Evolutionary conservation across 2,888 invertebrate species (phyloP).

Genomic region (Rhagonycha fulva): DNA sequence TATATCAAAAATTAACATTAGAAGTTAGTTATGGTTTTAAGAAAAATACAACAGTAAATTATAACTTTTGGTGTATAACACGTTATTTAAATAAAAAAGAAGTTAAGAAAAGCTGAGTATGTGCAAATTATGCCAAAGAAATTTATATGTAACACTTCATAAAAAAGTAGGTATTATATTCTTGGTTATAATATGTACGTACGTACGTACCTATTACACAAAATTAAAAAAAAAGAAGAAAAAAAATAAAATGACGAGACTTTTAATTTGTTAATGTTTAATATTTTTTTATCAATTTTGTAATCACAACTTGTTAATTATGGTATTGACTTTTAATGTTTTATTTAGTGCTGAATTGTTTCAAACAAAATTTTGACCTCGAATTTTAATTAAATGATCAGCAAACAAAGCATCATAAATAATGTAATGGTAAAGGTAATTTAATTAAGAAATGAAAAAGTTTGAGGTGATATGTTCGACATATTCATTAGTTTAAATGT

Average conservation of each 20-base stretch:
- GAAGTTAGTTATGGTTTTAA: background rate
- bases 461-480: constrained; percentile 37
- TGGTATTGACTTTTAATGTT: constrained; percentile 18
- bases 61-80: background rate
- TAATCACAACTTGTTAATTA: constrained; percentile 9
- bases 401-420: constrained; percentile 29
- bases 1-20: background rate
- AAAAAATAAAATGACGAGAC: background rate
- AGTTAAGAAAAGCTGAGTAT: background rate
- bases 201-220: background rate
- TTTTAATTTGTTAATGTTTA: background rate
- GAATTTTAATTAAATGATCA: constrained; percentile 31
- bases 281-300: background rate
- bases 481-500: constrained; percentile 39
- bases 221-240: background rate
- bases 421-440: constrained; percentile 31
- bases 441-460: constrained; percentile 38
- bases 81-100: background rate
- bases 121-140: background rate
- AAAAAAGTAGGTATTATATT: background rate
- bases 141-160: background rate
- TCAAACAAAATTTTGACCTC: constrained; percentile 19
- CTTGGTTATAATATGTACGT: no score
- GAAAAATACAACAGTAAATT: background rate
- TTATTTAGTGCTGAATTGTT: constrained; percentile 7